Evolutionary conservation across 2,888 invertebrate genomes (phyloP).

Genomic region (Calliopum simillimum): DNA sequence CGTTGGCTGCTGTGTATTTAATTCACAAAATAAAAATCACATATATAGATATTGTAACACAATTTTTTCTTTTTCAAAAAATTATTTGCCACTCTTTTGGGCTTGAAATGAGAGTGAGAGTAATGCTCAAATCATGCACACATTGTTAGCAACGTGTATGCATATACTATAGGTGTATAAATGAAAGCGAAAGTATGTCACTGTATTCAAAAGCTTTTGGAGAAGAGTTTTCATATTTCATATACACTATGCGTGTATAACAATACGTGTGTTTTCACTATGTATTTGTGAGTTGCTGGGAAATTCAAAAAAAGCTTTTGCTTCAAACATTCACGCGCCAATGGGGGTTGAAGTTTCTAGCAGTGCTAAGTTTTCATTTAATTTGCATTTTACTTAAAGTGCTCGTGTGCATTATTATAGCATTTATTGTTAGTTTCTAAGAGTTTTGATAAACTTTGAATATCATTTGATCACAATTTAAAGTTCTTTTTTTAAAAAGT

Average conservation of each 20-base stretch:
- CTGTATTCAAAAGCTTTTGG: background rate
- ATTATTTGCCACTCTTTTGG: background rate
- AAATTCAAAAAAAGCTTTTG: conserved; percentile 33
- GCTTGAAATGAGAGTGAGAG: conserved; percentile 2
- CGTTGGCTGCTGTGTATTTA: conserved; percentile 8
- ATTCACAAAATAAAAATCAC: background rate
- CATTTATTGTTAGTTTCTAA: no score
- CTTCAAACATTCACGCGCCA: conserved; percentile 11
- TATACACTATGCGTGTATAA: no score
- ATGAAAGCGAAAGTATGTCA: conserved; percentile 27
- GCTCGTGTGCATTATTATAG: no score
- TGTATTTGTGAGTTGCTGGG: conserved; percentile 29
- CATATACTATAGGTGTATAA: conserved; percentile 29
- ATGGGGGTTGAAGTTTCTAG: no score
- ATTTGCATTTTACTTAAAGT: no score
- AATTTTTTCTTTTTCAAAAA: conserved; percentile 8
- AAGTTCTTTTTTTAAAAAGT: no score
- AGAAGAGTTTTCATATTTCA: no score
- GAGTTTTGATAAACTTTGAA: no score
- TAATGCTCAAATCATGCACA: background rate
- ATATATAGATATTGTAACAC: background rate
- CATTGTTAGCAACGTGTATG: background rate
- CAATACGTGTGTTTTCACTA: background rate
- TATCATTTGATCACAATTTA: no score
- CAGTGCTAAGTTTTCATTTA: no score